Evolutionary conservation across 2,797 vertebrate genomes (phyloP).

Genomic region (Poeciliopsis turneri): DNA sequence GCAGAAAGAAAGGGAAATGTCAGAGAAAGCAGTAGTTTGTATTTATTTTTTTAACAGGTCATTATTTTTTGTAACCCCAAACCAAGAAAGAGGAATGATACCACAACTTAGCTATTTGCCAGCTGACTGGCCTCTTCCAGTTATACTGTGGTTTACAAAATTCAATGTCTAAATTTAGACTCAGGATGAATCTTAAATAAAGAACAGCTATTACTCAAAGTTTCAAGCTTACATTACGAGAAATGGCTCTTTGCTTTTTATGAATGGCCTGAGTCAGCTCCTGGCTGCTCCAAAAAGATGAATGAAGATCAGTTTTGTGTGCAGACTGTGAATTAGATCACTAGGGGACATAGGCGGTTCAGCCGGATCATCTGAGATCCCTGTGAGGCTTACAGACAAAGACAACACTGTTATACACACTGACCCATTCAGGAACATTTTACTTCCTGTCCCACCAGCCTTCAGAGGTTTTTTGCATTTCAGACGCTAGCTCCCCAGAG

Average conservation of each 20-base stretch:
- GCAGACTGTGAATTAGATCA: constrained; percentile 64
- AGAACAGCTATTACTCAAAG: constrained; percentile 20
- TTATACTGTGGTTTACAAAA: constrained; percentile 6
- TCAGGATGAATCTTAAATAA: constrained; percentile 9
- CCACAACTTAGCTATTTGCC: neutral
- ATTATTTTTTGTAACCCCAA: constrained; percentile 1
- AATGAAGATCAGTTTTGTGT: constrained; percentile 47
- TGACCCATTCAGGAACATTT: constrained; percentile 64
- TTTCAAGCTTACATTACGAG: constrained; percentile 42
- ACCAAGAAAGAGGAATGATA: neutral
- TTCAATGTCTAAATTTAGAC: neutral
- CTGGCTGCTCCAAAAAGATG: constrained; percentile 13
- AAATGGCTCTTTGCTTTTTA: constrained; percentile 33
- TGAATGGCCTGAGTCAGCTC: constrained; percentile 53
- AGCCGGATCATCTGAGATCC: constrained; percentile 60
- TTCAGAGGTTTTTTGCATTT: constrained; percentile 59
- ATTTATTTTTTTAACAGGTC: neutral
- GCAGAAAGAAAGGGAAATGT: neutral
- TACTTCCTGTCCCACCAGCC: constrained; percentile 71
- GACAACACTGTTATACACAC: constrained; percentile 70
- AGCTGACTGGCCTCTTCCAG: constrained; percentile 8
- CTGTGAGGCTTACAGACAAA: constrained; percentile 66
- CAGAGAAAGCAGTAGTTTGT: neutral
- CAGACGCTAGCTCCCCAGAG: constrained; percentile 56
- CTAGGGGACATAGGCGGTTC: constrained; percentile 26